These are phyloP conservation scores for Iguana delicatissima DNA, from an alignment of 2,797 vertebrate species.

Conservation along the genomic window DNA sequence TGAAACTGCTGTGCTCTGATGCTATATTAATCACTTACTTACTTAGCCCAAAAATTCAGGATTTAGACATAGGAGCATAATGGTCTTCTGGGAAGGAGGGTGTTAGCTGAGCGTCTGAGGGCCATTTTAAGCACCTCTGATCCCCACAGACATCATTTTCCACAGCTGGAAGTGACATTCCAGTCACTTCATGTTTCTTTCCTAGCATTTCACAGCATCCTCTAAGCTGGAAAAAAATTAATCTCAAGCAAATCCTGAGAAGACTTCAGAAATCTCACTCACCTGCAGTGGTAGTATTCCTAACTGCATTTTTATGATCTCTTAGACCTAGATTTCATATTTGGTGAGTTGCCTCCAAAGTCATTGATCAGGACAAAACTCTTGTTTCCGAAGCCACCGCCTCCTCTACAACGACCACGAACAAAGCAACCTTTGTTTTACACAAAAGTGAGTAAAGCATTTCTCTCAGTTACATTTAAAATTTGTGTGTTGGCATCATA, in stretches of 20 bases:
- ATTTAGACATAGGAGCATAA: too few species aligned
- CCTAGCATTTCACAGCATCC: too few species aligned
- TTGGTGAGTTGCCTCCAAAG: conserved; percentile 35
- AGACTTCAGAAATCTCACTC: background rate
- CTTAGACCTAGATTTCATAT: conserved; percentile 56
- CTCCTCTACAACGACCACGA: conserved; percentile 15
- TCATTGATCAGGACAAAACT: conserved; percentile 34
- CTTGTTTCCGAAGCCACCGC: conserved; percentile 40
- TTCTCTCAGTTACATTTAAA: background rate
- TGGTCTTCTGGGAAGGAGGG: too few species aligned
- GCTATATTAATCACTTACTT: too few species aligned
- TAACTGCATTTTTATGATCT: background rate
- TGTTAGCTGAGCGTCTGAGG: too few species aligned
- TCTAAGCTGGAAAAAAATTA: too few species aligned
- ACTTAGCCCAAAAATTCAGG: too few species aligned
- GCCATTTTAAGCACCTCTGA: too few species aligned
- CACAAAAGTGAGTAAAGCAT: background rate
- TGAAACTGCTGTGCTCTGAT: too few species aligned
- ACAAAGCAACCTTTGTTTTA: background rate
- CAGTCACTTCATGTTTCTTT: too few species aligned
- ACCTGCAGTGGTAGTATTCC: background rate
- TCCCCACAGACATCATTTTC: too few species aligned
- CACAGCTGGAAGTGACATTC: too few species aligned
- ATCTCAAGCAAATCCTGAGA: background rate
- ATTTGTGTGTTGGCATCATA: background rate